Evolutionary conservation across 2,113 vertebrate species (phyloP), one percentile per base, ranked within the genome.

Genomic region (Alosa alosa): DNA sequence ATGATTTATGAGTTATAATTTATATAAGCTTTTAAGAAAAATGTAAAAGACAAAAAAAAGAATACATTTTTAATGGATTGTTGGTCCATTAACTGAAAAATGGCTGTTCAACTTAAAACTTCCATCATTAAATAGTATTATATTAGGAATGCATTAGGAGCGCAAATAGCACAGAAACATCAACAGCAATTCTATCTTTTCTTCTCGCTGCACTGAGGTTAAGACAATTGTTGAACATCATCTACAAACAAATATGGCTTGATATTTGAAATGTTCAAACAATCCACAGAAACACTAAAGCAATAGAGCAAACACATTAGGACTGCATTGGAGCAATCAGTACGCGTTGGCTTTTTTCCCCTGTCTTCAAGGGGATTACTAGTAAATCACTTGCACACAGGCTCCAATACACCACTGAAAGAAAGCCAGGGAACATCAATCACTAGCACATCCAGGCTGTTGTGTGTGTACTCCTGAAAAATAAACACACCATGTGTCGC

Each of bases 371-470:
- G 4, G 49, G 25, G 9, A 82, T 81, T 84, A 60, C 49, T 20
- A 6, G 55, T 82, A 11, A 85, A 68, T 87, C 82, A 82, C 82
- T 57, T 49, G 44, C 52, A 81, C 20, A 75, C 57, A 20, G 45
- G 36, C 52, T 81, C 64, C 72, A 52, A 64, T 39, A 45, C 84
- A 47, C 20, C n/a, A 44, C 36, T 83, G 82, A 20, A 81, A 39
- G 84, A 85, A 87, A 87, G 82, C 57, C 7, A 41, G 78, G 44
- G 84, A 84, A 68, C 81, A 88, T 92, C 88, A 88, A 89, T 92
- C 90, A 91, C 88, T 83, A 39, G 75, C 81, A 85, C 85, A 85
- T 83, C 18, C 18, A 36, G 46, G 83, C 83, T 87, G 86, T 52
- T 82, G 46, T 82, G 64, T 82, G 64, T 86, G 89, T 88, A 86